phyloP scores from a whole-genome alignment of 2,113 vertebrate species.

The Lophius piscatorius region DNA sequence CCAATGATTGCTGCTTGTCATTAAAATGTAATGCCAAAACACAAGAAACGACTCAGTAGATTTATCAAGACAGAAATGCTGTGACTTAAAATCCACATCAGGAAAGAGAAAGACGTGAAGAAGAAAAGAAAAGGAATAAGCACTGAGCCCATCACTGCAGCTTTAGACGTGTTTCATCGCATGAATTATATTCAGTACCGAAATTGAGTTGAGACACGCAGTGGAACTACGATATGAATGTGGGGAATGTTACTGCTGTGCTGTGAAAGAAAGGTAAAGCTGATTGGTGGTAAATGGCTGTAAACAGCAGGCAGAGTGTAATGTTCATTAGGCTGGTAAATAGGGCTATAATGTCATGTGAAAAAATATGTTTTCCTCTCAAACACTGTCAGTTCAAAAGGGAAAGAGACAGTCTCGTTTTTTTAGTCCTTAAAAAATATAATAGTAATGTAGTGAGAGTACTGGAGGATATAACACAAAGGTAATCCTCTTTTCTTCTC shows the following conservation, averaged over 20 bases:
- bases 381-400: background rate
- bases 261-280: constrained; percentile 2
- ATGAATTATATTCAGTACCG: constrained; percentile 40
- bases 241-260: background rate
- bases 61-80: constrained; percentile 52
- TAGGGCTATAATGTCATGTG: background rate
- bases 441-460: constrained; percentile 12
- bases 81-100: constrained; percentile 47
- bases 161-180: constrained; percentile 33
- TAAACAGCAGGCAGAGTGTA: constrained; percentile 12
- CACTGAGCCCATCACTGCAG: constrained; percentile 29
- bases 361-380: constrained; percentile 5
- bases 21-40: constrained; percentile 70
- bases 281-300: constrained; percentile 27
- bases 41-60: constrained; percentile 51
- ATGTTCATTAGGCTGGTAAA: constrained; percentile 1
- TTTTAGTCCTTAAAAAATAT: constrained; percentile 4
- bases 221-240: background rate
- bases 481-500: constrained; percentile 3
- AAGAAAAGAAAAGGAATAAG: constrained; percentile 48
- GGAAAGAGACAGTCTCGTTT: background rate
- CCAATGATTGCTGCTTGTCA: constrained; percentile 63
- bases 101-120: constrained; percentile 16
- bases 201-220: constrained; percentile 30
- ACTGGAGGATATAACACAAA: background rate